Conservation (phyloP, 2,888 invertebrate genomes). For the Fragum sueziense region DNA sequence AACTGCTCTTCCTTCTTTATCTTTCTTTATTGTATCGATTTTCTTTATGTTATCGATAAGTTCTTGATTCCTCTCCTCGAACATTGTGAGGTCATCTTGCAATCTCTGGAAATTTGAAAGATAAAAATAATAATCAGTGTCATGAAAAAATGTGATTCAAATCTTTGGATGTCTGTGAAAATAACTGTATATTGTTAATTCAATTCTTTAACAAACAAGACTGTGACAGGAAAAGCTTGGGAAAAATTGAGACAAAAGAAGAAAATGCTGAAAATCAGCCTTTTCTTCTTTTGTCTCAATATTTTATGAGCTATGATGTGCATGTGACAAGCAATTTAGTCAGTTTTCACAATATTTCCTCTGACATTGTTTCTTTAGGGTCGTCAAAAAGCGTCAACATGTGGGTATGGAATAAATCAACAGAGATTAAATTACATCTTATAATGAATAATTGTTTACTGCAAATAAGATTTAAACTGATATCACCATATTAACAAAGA, state of each 20-base stretch:
- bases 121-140: background rate
- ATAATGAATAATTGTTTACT: too few relatives aligned
- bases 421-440: too few relatives aligned
- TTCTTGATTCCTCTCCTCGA: constrained; percentile 60
- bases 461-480: too few relatives aligned
- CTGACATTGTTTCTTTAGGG: too few relatives aligned
- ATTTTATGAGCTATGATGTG: too few relatives aligned
- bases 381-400: too few relatives aligned
- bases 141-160: background rate
- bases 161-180: background rate
- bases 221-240: background rate
- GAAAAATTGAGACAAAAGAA: too few relatives aligned
- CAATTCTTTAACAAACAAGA: background rate
- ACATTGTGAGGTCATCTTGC: constrained; percentile 54
- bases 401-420: too few relatives aligned
- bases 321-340: background rate
- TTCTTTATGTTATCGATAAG: constrained; percentile 61
- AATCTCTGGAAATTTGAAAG: constrained; percentile 50
- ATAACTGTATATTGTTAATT: background rate
- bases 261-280: too few relatives aligned
- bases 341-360: too few relatives aligned
- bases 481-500: too few relatives aligned
- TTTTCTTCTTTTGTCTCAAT: too few relatives aligned
- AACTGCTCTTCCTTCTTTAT: constrained; percentile 64
- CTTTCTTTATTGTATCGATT: constrained; percentile 62